These are phyloP conservation scores for Hozukius guyotensis DNA, from an alignment of 2,797 vertebrate species.

Conservation along the genomic window DNA sequence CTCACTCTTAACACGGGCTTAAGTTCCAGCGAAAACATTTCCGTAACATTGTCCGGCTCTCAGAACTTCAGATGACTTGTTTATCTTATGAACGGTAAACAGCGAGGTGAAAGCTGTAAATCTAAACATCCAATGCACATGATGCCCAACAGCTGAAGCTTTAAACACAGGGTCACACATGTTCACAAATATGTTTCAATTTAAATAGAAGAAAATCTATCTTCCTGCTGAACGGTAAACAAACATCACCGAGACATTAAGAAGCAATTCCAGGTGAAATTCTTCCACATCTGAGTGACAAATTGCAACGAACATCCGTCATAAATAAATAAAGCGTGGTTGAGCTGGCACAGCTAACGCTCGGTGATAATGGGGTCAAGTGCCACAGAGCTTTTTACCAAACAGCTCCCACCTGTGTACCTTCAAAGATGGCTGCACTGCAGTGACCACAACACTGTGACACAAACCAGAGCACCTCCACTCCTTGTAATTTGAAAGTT, in stretches of 20 bases:
- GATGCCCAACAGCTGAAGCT: slow-evolving; percentile 19
- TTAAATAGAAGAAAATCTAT: not conserved
- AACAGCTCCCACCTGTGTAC: slow-evolving; percentile 72
- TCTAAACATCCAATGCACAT: slow-evolving; percentile 37
- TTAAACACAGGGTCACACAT: not conserved
- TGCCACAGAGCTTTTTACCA: slow-evolving; percentile 45
- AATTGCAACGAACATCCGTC: slow-evolving; percentile 18
- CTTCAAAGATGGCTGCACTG: slow-evolving; percentile 37
- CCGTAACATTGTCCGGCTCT: slow-evolving; percentile 23
- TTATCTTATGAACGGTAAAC: slow-evolving; percentile 41
- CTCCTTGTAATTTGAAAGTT: slow-evolving; percentile 72
- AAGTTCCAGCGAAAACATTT: slow-evolving; percentile 59
- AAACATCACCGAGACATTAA: slow-evolving; percentile 10
- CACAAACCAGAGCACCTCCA: slow-evolving; percentile 66
- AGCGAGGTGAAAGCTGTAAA: slow-evolving; percentile 36
- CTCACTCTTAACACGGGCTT: slow-evolving; percentile 60
- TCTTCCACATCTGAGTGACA: slow-evolving; percentile 38
- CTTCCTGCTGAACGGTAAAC: not conserved
- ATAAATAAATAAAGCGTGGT: slow-evolving; percentile 42
- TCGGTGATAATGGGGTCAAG: slow-evolving; percentile 58
- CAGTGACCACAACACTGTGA: slow-evolving; percentile 52
- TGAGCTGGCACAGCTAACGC: slow-evolving; percentile 40
- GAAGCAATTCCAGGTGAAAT: slow-evolving; percentile 15
- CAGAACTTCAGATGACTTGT: slow-evolving; percentile 28
- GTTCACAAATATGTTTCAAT: not conserved